Evolutionary conservation across 2,113 vertebrate species (phyloP), one percentile per base, ranked within the genome.

Genomic region (Taxidea taxus): DNA sequence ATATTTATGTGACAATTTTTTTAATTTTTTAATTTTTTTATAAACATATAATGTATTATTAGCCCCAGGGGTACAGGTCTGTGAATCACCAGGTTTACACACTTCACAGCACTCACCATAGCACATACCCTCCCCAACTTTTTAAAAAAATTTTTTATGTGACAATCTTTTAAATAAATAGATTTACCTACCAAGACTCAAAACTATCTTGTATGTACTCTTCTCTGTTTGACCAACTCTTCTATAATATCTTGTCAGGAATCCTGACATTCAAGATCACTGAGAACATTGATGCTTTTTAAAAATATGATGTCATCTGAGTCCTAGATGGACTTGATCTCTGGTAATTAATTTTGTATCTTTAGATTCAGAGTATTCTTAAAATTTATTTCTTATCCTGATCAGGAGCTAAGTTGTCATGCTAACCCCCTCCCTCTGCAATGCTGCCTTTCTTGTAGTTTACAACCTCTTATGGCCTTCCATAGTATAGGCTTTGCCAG

Each of bases 1-100:
- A 96, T 70, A 96, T 94, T 82, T 90, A 51, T 72, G 77, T 39
- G 39, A 91, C 27, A 94, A 95, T 72, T 97, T 90, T 86, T n/a
- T n/a, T n/a, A n/a, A n/a, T n/a, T n/a, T n/a, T n/a, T n/a, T n/a
- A n/a, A n/a, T n/a, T n/a, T n/a, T n/a, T n/a, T n/a, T n/a, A n/a
- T n/a, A n/a, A n/a, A n/a, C n/a, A n/a, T n/a, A n/a, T n/a, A n/a
- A n/a, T n/a, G n/a, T n/a, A n/a, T n/a, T n/a, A n/a, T n/a, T n/a
- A n/a, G n/a, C n/a, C n/a, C n/a, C n/a, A n/a, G n/a, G n/a, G n/a
- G n/a, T n/a, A n/a, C n/a, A n/a, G n/a, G n/a, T n/a, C n/a, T n/a
- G n/a, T n/a, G n/a, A n/a, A n/a, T n/a, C n/a, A n/a, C n/a, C n/a
- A n/a, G n/a, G n/a, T n/a, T n/a, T n/a, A n/a, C n/a, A n/a, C n/a